These are phyloP conservation scores for Melanotaenia maccullochi DNA, from an alignment of 2,797 vertebrate genomes.

Conservation along the genomic window DNA sequence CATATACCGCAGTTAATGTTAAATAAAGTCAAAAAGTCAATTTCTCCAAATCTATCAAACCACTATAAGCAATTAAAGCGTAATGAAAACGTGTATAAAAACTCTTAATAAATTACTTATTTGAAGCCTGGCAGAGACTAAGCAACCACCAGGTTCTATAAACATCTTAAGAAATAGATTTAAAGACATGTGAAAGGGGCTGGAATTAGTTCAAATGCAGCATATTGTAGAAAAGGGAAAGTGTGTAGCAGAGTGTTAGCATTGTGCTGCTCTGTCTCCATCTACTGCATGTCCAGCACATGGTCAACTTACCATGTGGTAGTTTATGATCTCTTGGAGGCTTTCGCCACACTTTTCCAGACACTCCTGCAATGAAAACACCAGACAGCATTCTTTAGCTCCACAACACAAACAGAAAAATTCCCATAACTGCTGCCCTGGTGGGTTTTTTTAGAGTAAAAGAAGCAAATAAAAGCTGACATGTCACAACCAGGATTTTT, in stretches of 20 bases:
- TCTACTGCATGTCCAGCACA: slow-evolving; percentile 9
- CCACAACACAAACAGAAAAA: slow-evolving; percentile 9
- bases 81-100: background rate
- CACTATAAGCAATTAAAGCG: background rate
- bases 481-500: slow-evolving; percentile 23
- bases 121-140: no score
- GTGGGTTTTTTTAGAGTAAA: background rate
- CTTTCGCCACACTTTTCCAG: slow-evolving; percentile 95
- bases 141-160: no score
- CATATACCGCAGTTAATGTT: background rate
- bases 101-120: no score
- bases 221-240: background rate
- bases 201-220: slow-evolving; percentile 27
- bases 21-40: background rate
- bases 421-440: slow-evolving; percentile 4
- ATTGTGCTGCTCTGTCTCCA: slow-evolving; percentile 12
- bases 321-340: slow-evolving; percentile 97
- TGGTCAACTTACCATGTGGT: slow-evolving; percentile 90
- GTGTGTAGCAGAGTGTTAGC: slow-evolving; percentile 22
- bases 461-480: slow-evolving; percentile 15
- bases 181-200: slow-evolving; percentile 35
- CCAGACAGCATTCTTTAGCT: slow-evolving; percentile 24
- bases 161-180: background rate
- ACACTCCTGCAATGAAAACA: slow-evolving; percentile 86
- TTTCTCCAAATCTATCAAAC: no score